Base-by-base conservation (phyloP, 1,140 invertebrate species). In the Camponotus pennsylvanicus region DNA sequence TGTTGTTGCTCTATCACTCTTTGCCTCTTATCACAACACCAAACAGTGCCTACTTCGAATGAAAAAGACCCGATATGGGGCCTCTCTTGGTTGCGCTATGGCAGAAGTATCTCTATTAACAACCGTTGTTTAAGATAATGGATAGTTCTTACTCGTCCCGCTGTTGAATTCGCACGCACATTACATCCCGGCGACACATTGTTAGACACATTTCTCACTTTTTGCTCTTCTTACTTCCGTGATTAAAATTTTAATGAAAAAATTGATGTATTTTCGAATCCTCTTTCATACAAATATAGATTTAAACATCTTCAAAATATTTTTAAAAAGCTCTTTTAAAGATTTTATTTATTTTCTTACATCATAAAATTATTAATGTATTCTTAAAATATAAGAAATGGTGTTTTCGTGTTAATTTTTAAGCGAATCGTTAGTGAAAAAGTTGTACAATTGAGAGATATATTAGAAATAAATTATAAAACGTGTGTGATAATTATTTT, bases 21-120 rank as follows among this genome's bases (percentile, higher is more conserved):
- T 91, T 88, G 91, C 86, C 90, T 89, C 92, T 91, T 92, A 90
- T 90, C 88, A 86, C 86, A 90, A 90, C 89, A 90, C 82, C 88
- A 90, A 90, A 90, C 88, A 83, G 87, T 90, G 89, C 71, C 82
- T 49, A 57, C 78, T 86, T 76, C 76, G 66, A 90, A 90, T 85
- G 37, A 90, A 88, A 90, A 85, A 49, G 42, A 37, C 18, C 77
- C 82, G 45, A 8, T 42, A 49, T 4, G 27, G 40, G 32, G 42
- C 55, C 37, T 52, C 5, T 52, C 79, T 76, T 27, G 45, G 71
- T 49, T 84, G 88, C 75, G 59, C 77, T 57, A 73, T 45, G 78
- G 73, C 63, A 76, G 78, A 82, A 79, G 85, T 63, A 86, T 84
- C 52, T 89, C 55, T 66, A 86, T n/a, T 70, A 71, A 86, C 67